Evolutionary conservation across 1,140 invertebrate species (phyloP).

Genomic region (Trinorchestia longiramus): DNA sequence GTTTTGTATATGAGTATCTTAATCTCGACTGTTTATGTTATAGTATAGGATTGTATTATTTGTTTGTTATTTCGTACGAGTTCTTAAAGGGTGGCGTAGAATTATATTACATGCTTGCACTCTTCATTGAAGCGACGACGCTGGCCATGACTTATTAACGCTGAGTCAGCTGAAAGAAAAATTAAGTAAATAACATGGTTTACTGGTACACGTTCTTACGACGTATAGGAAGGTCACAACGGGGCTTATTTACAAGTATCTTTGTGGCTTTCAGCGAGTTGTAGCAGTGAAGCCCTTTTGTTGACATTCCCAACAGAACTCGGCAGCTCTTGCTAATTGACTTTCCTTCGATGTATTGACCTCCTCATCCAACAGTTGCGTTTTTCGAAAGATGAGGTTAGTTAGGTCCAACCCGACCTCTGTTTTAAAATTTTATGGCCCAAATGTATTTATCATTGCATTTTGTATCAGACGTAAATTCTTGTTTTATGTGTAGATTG

Average conservation of each 20-base stretch:
- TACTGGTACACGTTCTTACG: background rate
- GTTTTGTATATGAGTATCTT: background rate
- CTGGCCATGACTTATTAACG: background rate
- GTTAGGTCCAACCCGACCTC: no score
- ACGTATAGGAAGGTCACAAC: background rate
- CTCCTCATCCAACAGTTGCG: background rate
- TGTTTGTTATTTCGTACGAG: background rate
- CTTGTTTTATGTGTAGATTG: background rate
- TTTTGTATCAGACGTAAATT: background rate
- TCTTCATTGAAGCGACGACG: background rate
- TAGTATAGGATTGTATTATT: background rate
- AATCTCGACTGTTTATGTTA: background rate
- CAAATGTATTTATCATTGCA: no score
- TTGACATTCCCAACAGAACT: background rate
- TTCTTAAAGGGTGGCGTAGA: background rate
- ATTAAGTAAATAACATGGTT: background rate
- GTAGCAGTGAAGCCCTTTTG: background rate
- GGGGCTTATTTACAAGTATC: background rate
- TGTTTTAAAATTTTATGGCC: no score
- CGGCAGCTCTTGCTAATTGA: background rate
- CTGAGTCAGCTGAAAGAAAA: background rate
- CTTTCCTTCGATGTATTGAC: background rate
- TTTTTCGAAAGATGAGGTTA: background rate
- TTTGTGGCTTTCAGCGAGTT: background rate
- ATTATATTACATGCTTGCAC: background rate